Conservation (phyloP, 1,140 invertebrate genomes). For the Metopolophium dirhodum region DNA sequence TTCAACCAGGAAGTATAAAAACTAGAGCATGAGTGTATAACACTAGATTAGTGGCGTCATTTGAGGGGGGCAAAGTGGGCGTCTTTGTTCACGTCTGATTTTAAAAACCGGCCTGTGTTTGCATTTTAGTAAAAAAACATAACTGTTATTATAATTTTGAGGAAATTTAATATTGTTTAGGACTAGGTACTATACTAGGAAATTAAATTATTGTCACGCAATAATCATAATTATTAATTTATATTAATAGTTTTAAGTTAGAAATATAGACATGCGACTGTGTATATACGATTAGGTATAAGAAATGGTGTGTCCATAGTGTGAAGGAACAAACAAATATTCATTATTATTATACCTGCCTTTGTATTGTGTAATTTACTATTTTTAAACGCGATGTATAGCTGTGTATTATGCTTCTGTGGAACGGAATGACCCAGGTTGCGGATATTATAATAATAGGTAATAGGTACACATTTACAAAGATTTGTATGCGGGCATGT, state of each 20-base stretch:
- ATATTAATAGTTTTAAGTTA: neutral
- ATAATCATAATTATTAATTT: neutral
- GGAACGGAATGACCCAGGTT: neutral
- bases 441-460: too few species aligned
- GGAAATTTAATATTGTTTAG: neutral
- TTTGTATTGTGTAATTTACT: neutral
- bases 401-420: neutral
- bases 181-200: neutral
- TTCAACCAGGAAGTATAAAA: neutral
- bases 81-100: too few species aligned
- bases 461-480: neutral
- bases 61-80: too few species aligned
- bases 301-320: neutral
- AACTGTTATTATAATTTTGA: neutral
- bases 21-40: neutral
- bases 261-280: too few species aligned
- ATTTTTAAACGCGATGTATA: neutral
- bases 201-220: neutral
- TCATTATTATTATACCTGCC: too few species aligned
- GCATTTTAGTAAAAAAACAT: neutral
- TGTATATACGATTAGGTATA: neutral
- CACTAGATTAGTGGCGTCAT: neutral
- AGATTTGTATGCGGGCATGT: neutral
- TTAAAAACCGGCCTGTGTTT: too few species aligned
- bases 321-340: neutral